Base-by-base conservation (phyloP, 2,888 invertebrate genomes). In the Mallateleia sp. region DNA sequence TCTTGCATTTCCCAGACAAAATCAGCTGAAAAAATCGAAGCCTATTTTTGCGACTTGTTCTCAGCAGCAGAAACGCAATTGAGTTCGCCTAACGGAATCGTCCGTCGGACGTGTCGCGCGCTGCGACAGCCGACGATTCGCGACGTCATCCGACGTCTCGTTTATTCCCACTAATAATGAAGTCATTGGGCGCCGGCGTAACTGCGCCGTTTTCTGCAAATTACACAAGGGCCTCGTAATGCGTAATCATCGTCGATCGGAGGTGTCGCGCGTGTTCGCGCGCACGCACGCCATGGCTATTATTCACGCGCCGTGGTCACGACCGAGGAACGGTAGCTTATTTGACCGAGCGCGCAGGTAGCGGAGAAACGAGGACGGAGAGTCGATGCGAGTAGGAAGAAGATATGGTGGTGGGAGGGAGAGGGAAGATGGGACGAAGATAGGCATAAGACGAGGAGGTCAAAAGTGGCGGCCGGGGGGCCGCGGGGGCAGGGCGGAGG, bases 241-340 rank as follows among this genome's bases (percentile, higher is more conserved):
- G 82, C 85, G 80, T 58, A 80, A 69, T 85, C 82, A 69, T 88
- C 88, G 89, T 87, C 86, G 90, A 89, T 79, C 89, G 89, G 88
- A 88, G 89, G 90, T 88, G 88, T 88, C 89, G 87, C 77, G 88
- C 86, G 78, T 86, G 81, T 71, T 32, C 42, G 20, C 71, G 77
- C 77, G 78, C 89, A 91, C 90, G 91, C 88, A 91, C 90, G 91
- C 90, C 89, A 89, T 88, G 88, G 89, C 90, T 89, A 91, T 92
- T 92, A 92, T 92, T 92, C 91, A 90, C 88, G 85, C 87, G 88
- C 79, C 85, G 85, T 83, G 89, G 85, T 91, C 88, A 77, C 89
- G 87, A 88, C 89, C 89, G 89, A 71, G 86, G 86, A 79, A 86
- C 87, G 90, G 90, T 89, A 88, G 90, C 88, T 84, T 81, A 77